These are phyloP conservation scores for Notothenia coriiceps DNA, from an alignment of 2,113 vertebrate species.

Conservation along the genomic window DNA sequence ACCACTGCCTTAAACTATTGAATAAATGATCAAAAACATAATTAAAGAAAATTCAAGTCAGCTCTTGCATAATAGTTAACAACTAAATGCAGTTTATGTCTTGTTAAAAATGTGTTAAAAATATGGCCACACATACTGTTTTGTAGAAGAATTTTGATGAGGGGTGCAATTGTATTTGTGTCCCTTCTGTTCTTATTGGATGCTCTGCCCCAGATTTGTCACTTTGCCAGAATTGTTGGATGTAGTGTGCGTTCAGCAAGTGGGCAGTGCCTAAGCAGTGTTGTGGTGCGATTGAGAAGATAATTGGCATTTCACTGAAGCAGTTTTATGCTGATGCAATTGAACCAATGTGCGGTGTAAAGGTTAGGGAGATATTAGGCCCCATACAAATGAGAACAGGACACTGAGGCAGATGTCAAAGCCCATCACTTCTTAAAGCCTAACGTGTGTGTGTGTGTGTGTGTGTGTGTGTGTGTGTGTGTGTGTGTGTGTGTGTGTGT, in stretches of 20 bases:
- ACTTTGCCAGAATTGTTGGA: conserved; percentile 27
- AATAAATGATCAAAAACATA: not conserved
- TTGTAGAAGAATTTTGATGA: conserved; percentile 26
- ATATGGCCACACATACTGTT: not conserved
- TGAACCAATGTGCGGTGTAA: conserved; percentile 59
- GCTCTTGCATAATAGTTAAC: not conserved
- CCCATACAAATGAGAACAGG: conserved; percentile 70
- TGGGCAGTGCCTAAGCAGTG: conserved; percentile 42
- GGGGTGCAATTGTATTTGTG: conserved; percentile 38
- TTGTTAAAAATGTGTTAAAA: conserved; percentile 27
- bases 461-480: conserved; percentile 18
- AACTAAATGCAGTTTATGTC: not conserved
- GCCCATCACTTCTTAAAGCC: conserved; percentile 56
- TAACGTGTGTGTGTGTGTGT: conserved; percentile 9
- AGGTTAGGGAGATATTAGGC: conserved; percentile 76
- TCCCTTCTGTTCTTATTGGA: conserved; percentile 16
- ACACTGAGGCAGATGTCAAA: conserved; percentile 68
- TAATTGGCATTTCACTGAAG: conserved; percentile 79
- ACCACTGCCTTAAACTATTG: too few species aligned
- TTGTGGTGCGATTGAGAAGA: conserved; percentile 61
- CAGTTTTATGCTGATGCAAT: conserved; percentile 78
- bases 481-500: conserved; percentile 23
- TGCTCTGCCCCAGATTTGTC: conserved; percentile 39
- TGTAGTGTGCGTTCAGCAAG: conserved; percentile 27
- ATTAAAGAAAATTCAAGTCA: not conserved